Conservation (phyloP, 2,113 vertebrate genomes). For the Nothobranchius furzeri region DNA sequence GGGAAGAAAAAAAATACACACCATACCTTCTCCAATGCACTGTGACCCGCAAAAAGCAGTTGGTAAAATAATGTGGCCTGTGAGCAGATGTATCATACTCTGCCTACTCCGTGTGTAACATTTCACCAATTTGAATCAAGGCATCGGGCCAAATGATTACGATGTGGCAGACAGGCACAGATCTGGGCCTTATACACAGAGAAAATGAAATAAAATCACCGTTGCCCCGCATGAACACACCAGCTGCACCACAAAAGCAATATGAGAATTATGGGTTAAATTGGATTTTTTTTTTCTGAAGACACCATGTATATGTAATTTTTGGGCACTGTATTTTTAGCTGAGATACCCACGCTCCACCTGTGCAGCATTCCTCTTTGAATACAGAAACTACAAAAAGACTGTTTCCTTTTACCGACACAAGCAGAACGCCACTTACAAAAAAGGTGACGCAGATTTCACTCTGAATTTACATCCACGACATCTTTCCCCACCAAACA, state of each 20-base stretch:
- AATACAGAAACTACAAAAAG: slow-evolving; percentile 34
- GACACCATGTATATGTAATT: slow-evolving; percentile 43
- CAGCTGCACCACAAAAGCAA: slow-evolving; percentile 47
- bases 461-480: slow-evolving; percentile 25
- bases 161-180: slow-evolving; percentile 52
- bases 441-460: slow-evolving; percentile 11
- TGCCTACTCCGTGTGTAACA: slow-evolving; percentile 37
- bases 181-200: slow-evolving; percentile 20
- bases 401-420: slow-evolving; percentile 24
- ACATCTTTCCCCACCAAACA: slow-evolving; percentile 1
- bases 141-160: slow-evolving; percentile 66
- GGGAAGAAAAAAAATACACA: not conserved
- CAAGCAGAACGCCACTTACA: slow-evolving; percentile 23
- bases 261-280: slow-evolving; percentile 45
- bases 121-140: slow-evolving; percentile 64
- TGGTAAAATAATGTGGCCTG: slow-evolving; percentile 61
- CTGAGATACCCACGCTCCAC: slow-evolving; percentile 30
- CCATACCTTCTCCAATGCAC: slow-evolving; percentile 45
- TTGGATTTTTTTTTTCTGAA: slow-evolving; percentile 29
- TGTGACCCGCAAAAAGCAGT: slow-evolving; percentile 60
- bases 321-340: slow-evolving; percentile 45
- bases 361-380: slow-evolving; percentile 29
- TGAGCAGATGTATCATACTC: slow-evolving; percentile 64
- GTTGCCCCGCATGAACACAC: slow-evolving; percentile 20
- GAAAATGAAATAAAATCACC: slow-evolving; percentile 47